Evolutionary conservation across 2,888 invertebrate species (phyloP).

Genomic region (Zaprionus obscuricornis): DNA sequence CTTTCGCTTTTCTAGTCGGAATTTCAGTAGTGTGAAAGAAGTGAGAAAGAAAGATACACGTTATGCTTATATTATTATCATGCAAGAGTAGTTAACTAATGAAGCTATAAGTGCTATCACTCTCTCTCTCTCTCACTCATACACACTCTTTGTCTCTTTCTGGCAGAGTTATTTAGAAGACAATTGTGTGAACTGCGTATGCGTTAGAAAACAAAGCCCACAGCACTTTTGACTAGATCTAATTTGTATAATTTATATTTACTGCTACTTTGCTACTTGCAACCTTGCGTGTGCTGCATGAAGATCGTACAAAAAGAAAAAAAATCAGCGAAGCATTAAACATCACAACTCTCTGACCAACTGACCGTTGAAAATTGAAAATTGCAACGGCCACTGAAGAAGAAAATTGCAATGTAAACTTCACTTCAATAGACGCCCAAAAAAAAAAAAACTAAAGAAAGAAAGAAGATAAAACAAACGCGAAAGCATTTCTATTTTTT

Average conservation of each 20-base stretch:
- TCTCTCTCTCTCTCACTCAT: too few species aligned
- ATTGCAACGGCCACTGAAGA: slow-evolving; percentile 76
- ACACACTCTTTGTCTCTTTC: too few species aligned
- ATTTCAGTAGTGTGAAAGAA: too few species aligned
- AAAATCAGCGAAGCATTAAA: slow-evolving; percentile 53
- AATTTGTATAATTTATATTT: slow-evolving; percentile 73
- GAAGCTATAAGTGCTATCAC: too few species aligned
- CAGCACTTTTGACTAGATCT: slow-evolving; percentile 56
- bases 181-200: slow-evolving; percentile 57
- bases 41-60: slow-evolving; percentile 24
- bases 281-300: slow-evolving; percentile 16
- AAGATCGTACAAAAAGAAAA: too few species aligned
- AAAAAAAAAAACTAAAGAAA: too few species aligned
- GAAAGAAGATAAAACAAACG: slow-evolving; percentile 64
- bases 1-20: slow-evolving; percentile 63
- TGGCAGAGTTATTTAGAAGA: too few species aligned
- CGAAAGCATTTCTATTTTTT: slow-evolving; percentile 57
- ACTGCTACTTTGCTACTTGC: slow-evolving; percentile 24
- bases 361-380: slow-evolving; percentile 81
- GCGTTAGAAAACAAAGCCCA: slow-evolving; percentile 59
- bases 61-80: too few species aligned
- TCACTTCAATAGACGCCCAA: too few species aligned
- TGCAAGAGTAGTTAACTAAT: too few species aligned
- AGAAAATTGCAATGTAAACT: slow-evolving; percentile 73
- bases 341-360: slow-evolving; percentile 66